Evolutionary conservation across 2,888 invertebrate genomes (phyloP).

Genomic region (Celastrina argiolus): DNA sequence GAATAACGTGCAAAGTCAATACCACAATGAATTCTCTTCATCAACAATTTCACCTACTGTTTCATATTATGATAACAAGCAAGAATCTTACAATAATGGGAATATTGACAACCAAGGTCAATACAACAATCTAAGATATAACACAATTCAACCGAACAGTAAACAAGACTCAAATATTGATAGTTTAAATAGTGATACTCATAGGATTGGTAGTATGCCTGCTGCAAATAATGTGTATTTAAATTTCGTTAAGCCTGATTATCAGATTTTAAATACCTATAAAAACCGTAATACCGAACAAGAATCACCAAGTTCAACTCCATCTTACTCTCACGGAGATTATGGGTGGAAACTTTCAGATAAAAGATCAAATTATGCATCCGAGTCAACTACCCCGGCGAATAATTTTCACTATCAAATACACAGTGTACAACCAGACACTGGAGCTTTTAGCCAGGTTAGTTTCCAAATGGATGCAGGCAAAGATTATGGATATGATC

Average conservation of each 20-base stretch:
- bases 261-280: slow-evolving; percentile 46
- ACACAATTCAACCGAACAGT: slow-evolving; percentile 45
- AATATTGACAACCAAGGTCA: slow-evolving; percentile 46
- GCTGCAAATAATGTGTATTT: slow-evolving; percentile 63
- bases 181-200: slow-evolving; percentile 52
- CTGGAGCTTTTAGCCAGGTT: slow-evolving; percentile 57
- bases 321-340: slow-evolving; percentile 65
- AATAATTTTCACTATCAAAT: slow-evolving; percentile 53
- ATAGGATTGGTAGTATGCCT: slow-evolving; percentile 54
- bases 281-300: slow-evolving; percentile 55
- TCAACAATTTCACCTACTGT: slow-evolving; percentile 54
- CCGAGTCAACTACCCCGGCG: slow-evolving; percentile 46
- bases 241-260: slow-evolving; percentile 62
- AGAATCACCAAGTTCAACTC: slow-evolving; percentile 50
- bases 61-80: slow-evolving; percentile 49
- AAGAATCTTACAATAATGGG: slow-evolving; percentile 51
- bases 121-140: slow-evolving; percentile 51
- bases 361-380: slow-evolving; percentile 51
- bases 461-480: slow-evolving; percentile 63
- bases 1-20: slow-evolving; percentile 50
- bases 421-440: slow-evolving; percentile 45
- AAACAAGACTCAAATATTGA: slow-evolving; percentile 45
- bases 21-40: slow-evolving; percentile 55
- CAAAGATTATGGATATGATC: slow-evolving; percentile 53
- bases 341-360: slow-evolving; percentile 69